Percentiles rank a stretch among this genome's conserved stretches.
These are phyloP conservation scores for Rachycentron canadum DNA, from an alignment of 2,797 vertebrate species.

Conservation along the genomic window DNA sequence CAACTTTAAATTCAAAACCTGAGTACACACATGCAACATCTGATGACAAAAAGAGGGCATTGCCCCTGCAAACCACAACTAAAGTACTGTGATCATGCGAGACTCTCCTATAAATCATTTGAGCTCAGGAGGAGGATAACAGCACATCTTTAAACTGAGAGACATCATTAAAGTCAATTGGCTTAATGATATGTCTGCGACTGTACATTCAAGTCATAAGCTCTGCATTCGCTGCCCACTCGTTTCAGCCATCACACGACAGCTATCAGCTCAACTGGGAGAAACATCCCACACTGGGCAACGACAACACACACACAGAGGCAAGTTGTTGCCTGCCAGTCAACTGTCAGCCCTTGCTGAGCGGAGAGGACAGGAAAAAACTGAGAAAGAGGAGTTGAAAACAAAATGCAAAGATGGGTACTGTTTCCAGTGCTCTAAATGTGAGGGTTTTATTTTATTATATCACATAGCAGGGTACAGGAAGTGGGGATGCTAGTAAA, in stretches of 20 bases:
- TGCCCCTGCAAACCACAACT: slow-evolving; percentile 56
- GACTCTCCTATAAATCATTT: slow-evolving; percentile 70
- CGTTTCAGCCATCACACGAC: slow-evolving; percentile 55
- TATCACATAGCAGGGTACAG: slow-evolving; percentile 9
- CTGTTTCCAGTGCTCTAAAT: slow-evolving; percentile 2
- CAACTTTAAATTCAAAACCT: slow-evolving; percentile 40
- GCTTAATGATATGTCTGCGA: slow-evolving; percentile 76
- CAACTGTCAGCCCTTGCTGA: slow-evolving; percentile 36
- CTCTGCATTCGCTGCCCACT: slow-evolving; percentile 69
- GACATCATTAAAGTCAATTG: slow-evolving; percentile 76
- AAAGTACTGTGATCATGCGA: slow-evolving; percentile 72
- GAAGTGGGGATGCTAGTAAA: slow-evolving; percentile 28
- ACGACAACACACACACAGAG: slow-evolving; percentile 34
- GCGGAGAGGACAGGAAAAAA: slow-evolving; percentile 47
- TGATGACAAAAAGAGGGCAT: slow-evolving; percentile 58
- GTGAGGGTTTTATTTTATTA: slow-evolving; percentile 15
- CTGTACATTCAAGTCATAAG: slow-evolving; percentile 66
- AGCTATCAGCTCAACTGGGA: slow-evolving; percentile 50
- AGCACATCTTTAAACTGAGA: slow-evolving; percentile 63
- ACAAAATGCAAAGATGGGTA: neutral
- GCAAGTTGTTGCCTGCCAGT: slow-evolving; percentile 58
- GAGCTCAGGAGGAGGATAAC: slow-evolving; percentile 65
- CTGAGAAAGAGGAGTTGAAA: slow-evolving; percentile 20
- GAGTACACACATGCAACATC: slow-evolving; percentile 50
- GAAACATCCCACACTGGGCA: slow-evolving; percentile 39